Evolutionary conservation across 2,888 invertebrate species (phyloP).

Genomic region (Cosmopolites sordidus): DNA sequence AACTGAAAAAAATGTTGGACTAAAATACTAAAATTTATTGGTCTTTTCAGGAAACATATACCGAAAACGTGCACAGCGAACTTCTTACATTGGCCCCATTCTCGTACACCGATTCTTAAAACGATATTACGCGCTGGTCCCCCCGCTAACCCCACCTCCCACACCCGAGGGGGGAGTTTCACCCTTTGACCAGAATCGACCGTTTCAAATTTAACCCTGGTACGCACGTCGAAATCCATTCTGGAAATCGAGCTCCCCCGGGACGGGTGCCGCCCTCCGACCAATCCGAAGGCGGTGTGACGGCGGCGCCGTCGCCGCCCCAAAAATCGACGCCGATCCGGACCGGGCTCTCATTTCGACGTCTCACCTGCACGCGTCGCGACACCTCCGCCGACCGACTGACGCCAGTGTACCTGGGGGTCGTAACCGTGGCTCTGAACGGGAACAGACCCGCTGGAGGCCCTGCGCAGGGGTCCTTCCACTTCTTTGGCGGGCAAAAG

Average conservation of each 20-base stretch:
- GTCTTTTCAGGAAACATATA: no score
- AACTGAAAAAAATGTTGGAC: no score
- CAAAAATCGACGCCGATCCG: constrained; percentile 24
- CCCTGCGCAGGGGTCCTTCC: constrained; percentile 25
- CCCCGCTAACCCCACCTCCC: not conserved
- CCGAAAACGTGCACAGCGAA: no score
- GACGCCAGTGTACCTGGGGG: constrained; percentile 19
- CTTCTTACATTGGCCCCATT: constrained; percentile 8
- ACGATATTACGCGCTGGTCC: not conserved
- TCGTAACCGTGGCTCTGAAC: constrained; percentile 24
- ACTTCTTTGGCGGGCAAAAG: constrained; percentile 23
- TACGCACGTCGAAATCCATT: constrained; percentile 1
- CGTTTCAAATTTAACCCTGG: not conserved
- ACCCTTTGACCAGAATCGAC: constrained; percentile 1
- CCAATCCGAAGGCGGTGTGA: constrained; percentile 18
- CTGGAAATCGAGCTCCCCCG: not conserved
- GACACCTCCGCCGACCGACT: constrained; percentile 23
- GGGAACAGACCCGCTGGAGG: constrained; percentile 23
- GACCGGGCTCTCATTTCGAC: constrained; percentile 23
- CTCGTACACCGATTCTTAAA: not conserved
- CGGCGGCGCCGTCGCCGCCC: constrained; percentile 26
- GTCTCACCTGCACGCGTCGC: constrained; percentile 25
- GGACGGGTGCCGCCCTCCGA: not conserved
- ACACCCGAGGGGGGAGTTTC: not conserved
- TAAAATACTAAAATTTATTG: no score